Base-by-base conservation (phyloP, 2,888 invertebrate species). In the Myopa tessellatipennis region DNA sequence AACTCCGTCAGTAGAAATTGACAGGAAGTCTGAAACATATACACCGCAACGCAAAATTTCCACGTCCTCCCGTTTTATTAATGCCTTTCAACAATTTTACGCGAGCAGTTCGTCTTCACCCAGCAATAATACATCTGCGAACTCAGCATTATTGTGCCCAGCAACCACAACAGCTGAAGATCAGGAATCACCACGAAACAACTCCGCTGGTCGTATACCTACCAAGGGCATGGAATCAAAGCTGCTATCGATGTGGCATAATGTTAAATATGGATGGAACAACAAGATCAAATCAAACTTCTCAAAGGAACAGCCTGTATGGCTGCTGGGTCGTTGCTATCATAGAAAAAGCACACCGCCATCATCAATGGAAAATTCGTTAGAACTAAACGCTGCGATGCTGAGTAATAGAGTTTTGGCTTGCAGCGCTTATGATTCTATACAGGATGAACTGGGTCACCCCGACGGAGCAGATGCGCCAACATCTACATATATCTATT, bases 191-290 rank as follows among this genome's bases (percentile, higher is more conserved):
- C 71, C 82, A 6, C 81, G 83, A 10, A 85, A 86, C 81, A 82
- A 87, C 82, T 83, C 87, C 55, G 83, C 86, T 74, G 83, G 83
- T 84, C 83, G 90, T 80, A 87, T 87, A 80, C 85, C 90, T 82
- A 85, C 86, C 84, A 87, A 93, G 84, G 95, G 93, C 90, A 93
- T 96, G 82, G 96, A 96, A 88, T 94, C 95, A 40, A 93, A 94
- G 81, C 89, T 97, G 74, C 89, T 95, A 85, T 95, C 96, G 61
- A 95, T 96, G 92, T 96, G 96, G 96, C 96, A 96, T 89, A 96
- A 96, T 89, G 93, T 97, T 78, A 96, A 96, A 90, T 96, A 96
- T 90, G 96, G 94, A 90, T 95, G 95, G 94, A 93, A 93, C 75
- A 92, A 94, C 0, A 96, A 96, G 89, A 90, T 95, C 81, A 92